Conservation (phyloP, 2,113 vertebrate species). For the Amphiprion percula region DNA sequence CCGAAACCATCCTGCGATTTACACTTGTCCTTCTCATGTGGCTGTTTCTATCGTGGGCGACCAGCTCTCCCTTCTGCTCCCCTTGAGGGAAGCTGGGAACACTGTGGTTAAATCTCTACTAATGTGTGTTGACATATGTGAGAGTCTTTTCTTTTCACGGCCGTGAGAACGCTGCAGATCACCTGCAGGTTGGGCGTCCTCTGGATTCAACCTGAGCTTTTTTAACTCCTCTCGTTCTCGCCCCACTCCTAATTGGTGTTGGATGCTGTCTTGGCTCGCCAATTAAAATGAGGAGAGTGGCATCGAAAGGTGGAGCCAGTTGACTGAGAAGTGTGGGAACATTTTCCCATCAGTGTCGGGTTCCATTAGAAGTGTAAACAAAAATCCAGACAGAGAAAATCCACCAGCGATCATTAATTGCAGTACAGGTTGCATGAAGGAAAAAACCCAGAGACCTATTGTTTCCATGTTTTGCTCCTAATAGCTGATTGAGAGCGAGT, state of each 20-base stretch:
- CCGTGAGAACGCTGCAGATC: slow-evolving; percentile 30
- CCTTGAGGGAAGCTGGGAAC: slow-evolving; percentile 32
- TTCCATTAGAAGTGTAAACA: not conserved
- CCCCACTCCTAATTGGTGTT: slow-evolving; percentile 29
- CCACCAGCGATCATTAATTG: not conserved
- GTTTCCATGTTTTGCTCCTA: too few relatives aligned
- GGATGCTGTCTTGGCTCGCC: not conserved
- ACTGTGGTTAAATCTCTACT: slow-evolving; percentile 37
- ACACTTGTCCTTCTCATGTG: slow-evolving; percentile 32
- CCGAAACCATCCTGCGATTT: slow-evolving; percentile 58
- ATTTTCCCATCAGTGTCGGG: not conserved
- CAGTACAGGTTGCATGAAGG: too few relatives aligned
- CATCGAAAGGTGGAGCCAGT: not conserved
- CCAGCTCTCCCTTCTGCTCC: not conserved
- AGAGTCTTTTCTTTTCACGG: not conserved
- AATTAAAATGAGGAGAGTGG: slow-evolving; percentile 9
- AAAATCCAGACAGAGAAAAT: not conserved
- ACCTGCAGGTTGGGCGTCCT: slow-evolving; percentile 4
- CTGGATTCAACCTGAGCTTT: slow-evolving; percentile 36
- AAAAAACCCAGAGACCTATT: not conserved
- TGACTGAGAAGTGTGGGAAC: slow-evolving; percentile 23
- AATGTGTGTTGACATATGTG: not conserved
- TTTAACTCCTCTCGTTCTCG: slow-evolving; percentile 10
- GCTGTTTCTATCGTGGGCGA: slow-evolving; percentile 3
- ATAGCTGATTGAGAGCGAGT: too few relatives aligned